A percentile compares a stretch with the other conserved stretches of the same genome.
Conservation (phyloP, 2,888 invertebrate genomes). For the Diplazon laetatorius region DNA sequence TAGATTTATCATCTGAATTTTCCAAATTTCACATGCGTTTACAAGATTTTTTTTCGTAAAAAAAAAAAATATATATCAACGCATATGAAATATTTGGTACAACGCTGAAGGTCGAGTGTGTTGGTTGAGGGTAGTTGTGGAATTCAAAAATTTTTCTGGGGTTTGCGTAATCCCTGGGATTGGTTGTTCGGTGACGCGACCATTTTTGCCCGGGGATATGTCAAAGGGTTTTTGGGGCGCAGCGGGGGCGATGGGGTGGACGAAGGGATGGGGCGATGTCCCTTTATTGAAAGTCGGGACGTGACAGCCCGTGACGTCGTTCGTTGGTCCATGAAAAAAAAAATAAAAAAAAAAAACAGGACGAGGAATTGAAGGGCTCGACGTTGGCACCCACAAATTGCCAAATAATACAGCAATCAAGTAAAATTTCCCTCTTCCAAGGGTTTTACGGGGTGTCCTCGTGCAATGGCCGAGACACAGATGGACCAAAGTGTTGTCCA, state of each 20-base stretch:
- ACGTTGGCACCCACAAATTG: conserved; percentile 44
- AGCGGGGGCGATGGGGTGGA: no score
- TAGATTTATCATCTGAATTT: no score
- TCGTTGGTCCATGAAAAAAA: not conserved
- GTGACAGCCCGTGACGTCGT: not conserved
- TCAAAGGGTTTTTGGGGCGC: conserved; percentile 22
- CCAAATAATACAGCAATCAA: conserved; percentile 59
- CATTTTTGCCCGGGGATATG: not conserved
- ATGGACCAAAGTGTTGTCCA: conserved; percentile 36
- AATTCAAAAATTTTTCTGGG: conserved; percentile 24
- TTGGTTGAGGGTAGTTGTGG: conserved; percentile 23
- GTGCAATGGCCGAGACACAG: conserved; percentile 22
- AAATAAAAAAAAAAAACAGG: no score
- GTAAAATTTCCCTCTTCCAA: conserved; percentile 6
- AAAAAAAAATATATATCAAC: not conserved
- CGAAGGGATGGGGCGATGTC: not conserved
- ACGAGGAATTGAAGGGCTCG: conserved; percentile 7
- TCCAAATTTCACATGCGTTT: no score
- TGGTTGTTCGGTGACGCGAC: conserved; percentile 14
- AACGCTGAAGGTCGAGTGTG: conserved; percentile 14
- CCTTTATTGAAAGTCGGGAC: conserved; percentile 3
- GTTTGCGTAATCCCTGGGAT: conserved; percentile 22
- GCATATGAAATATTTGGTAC: no score
- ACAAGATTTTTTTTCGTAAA: no score
- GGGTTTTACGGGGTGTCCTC: conserved; percentile 26